Base-by-base conservation (phyloP, 2,888 invertebrate genomes). In the Drepana falcataria region DNA sequence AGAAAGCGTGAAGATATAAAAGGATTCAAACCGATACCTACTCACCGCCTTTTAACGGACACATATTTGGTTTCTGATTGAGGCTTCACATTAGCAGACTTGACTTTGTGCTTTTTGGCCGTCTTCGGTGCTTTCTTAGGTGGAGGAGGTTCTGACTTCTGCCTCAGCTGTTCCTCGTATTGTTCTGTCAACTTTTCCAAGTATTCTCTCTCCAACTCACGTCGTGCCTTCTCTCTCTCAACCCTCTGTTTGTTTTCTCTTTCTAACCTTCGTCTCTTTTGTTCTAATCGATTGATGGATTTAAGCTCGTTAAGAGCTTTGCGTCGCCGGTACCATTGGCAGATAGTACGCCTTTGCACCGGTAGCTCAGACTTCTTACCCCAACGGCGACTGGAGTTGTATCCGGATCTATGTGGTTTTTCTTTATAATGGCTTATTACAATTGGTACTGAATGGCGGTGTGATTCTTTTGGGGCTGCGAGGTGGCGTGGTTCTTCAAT, bases 401-500 rank as follows among this genome's bases (percentile, higher is more conserved):
- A 44, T 6, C 9, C 44, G 2, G 44, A 44, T 44, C 44, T 44
- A 9, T 44, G 51, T 3, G 53, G 53, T 48, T 48, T 57, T 37
- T 60, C 57, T 47, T 61, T 65, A 62, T 68, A 69, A 3, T 63
- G 64, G 2, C 64, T 65, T 53, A 77, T 63, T 33, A 64, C 63
- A 51, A 79, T 54, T 2, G 79, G 73, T 2, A 72, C 54, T 2
- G 44, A 44, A 9, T 9, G 2, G 44, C 44, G 5, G 9, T 6
- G 3, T 44, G 9, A 9, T 3, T 44, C 63, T 51, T 77, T 54
- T 2, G 79, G 72, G 2, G 71, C 54, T 9, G 73, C 60, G 3
- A 77, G 58, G 6, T 58, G 61, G 6, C 53, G 65, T 49, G 73
- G 68, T 37, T 74, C 64, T 52, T 73, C 73, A 52, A 76, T 54